Evolutionary conservation across 2,888 invertebrate genomes (phyloP).

Genomic region (Lasioglossum marginatum): DNA sequence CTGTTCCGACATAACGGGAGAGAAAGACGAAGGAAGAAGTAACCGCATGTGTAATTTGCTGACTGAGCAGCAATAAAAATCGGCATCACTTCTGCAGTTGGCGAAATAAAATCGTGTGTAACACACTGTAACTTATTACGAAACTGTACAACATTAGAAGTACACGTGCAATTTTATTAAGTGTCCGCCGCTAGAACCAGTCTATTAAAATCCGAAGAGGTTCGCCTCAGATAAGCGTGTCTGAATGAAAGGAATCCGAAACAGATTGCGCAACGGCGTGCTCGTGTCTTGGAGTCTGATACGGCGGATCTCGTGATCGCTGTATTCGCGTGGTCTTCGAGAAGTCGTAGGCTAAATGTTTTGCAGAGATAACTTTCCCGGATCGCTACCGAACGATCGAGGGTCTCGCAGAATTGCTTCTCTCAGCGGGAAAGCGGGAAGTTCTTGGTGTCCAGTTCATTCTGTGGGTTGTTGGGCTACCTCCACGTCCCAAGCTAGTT

Average conservation of each 20-base stretch:
- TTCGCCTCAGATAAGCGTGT: neutral
- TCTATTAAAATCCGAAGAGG: neutral
- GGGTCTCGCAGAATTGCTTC: neutral
- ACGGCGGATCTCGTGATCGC: neutral
- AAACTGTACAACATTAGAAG: neutral
- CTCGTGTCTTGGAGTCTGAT: neutral
- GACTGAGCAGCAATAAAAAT: no score
- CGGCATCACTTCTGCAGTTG: no score
- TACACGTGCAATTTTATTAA: neutral
- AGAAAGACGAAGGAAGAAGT: neutral
- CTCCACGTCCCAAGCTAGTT: neutral
- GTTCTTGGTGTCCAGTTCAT: neutral
- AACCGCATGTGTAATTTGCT: neutral
- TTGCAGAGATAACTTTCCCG: neutral
- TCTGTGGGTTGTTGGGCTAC: neutral
- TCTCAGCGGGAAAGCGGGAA: neutral
- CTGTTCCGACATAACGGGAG: neutral
- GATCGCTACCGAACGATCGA: neutral
- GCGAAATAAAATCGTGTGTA: no score
- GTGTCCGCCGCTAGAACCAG: neutral
- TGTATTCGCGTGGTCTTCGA: neutral
- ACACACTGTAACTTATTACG: neutral
- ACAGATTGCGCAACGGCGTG: neutral
- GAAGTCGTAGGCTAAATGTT: neutral
- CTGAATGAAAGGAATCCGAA: conserved; percentile 10